Conservation (phyloP, 2,888 invertebrate species). For the Ectropis crepuscularia region DNA sequence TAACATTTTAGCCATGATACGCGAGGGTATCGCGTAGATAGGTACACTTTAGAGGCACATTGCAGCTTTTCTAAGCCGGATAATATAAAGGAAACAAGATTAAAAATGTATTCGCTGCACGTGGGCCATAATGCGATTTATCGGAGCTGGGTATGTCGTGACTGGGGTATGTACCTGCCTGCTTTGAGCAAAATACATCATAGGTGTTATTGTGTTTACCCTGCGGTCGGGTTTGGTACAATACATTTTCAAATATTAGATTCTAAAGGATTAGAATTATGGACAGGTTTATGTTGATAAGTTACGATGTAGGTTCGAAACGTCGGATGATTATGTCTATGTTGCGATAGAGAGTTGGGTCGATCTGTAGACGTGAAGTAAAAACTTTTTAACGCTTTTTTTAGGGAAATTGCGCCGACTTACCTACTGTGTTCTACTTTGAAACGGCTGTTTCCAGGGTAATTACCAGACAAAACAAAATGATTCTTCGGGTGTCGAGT, state of each 20-base stretch:
- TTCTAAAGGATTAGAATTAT: constrained; percentile 24
- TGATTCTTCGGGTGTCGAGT: too few relatives aligned
- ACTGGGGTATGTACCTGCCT: constrained; percentile 65
- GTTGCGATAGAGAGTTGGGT: not conserved
- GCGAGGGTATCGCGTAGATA: constrained; percentile 34
- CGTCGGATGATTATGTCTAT: constrained; percentile 2
- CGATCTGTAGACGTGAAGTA: too few relatives aligned
- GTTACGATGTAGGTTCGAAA: constrained; percentile 3
- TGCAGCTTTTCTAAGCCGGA: constrained; percentile 68
- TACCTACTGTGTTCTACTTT: too few relatives aligned
- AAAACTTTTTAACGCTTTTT: too few relatives aligned
- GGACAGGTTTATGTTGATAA: constrained; percentile 12
- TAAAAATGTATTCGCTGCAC: constrained; percentile 83
- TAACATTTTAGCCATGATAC: constrained; percentile 22
- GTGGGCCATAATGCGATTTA: constrained; percentile 83
- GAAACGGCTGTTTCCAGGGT: too few relatives aligned
- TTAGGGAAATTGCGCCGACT: too few relatives aligned
- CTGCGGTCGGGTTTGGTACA: constrained; percentile 35
- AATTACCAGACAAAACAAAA: too few relatives aligned
- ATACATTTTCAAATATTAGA: constrained; percentile 34
- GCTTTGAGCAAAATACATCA: constrained; percentile 64
- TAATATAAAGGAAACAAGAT: constrained; percentile 82
- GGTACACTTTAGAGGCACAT: constrained; percentile 48
- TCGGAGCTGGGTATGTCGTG: constrained; percentile 78
- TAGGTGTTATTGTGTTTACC: constrained; percentile 58